These are phyloP conservation scores for Acrocyrtus sp. DNA, from an alignment of 2,888 invertebrate genomes.

Conservation along the genomic window DNA sequence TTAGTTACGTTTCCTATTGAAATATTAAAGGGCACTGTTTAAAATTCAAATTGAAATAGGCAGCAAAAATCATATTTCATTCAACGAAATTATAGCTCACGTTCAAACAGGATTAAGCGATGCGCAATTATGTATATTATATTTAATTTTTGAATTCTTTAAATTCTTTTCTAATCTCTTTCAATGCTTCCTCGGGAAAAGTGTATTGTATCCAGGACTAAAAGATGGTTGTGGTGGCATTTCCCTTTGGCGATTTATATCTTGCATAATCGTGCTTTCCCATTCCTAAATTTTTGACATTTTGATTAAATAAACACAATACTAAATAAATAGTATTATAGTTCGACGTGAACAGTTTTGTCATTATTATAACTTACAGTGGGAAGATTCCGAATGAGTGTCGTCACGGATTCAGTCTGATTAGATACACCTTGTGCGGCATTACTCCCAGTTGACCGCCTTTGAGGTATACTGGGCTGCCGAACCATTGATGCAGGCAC, in stretches of 20 bases:
- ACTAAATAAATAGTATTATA: constrained; percentile 8
- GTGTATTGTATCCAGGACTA: constrained; percentile 90
- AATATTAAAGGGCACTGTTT: too few relatives aligned
- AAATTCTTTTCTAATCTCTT: too few relatives aligned
- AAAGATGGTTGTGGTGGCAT: constrained; percentile 73
- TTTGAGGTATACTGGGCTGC: not conserved
- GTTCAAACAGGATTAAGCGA: too few relatives aligned
- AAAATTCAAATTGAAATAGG: too few relatives aligned
- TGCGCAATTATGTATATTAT: too few relatives aligned
- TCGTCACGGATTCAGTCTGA: constrained; percentile 31
- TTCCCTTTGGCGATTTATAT: constrained; percentile 78
- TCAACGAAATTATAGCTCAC: too few relatives aligned
- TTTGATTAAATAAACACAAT: too few relatives aligned
- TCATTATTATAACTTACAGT: constrained; percentile 15
- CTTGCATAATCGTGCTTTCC: constrained; percentile 88
- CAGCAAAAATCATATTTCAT: too few relatives aligned
- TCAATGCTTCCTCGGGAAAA: constrained; percentile 82
- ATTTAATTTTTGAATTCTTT: too few relatives aligned
- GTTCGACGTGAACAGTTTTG: not conserved
- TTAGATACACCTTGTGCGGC: constrained; percentile 15
- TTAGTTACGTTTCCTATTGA: too few relatives aligned
- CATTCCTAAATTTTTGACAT: constrained; percentile 81
- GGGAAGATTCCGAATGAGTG: constrained; percentile 30
- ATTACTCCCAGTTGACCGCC: constrained; percentile 8
- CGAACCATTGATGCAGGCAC: constrained; percentile 32